Evolutionary conservation across 2,797 vertebrate genomes (phyloP).

Genomic region (Macrochelys suwanniensis): DNA sequence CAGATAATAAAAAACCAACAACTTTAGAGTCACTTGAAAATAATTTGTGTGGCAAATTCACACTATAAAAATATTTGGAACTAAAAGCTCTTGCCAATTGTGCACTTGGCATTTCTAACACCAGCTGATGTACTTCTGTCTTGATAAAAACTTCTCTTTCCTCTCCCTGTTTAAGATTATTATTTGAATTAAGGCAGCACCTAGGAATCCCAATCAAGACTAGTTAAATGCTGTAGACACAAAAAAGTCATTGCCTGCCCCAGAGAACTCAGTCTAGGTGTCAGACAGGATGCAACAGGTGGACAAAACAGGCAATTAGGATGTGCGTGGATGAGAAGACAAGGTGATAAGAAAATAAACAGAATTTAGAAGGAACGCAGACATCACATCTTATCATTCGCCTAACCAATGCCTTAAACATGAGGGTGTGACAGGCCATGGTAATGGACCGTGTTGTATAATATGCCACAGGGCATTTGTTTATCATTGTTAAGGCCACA

Average conservation of each 20-base stretch:
- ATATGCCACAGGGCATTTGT: background rate
- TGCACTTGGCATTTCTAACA: background rate
- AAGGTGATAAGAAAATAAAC: background rate
- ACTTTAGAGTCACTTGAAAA: background rate
- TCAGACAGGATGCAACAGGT: background rate
- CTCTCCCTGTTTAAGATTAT: background rate
- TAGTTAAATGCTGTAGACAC: background rate
- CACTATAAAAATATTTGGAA: background rate
- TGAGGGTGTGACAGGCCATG: background rate
- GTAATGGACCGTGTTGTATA: accelerated
- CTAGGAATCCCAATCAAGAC: background rate
- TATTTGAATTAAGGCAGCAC: conserved; percentile 2
- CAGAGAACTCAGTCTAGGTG: background rate
- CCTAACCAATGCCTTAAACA: background rate
- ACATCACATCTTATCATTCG: background rate
- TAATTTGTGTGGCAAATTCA: background rate
- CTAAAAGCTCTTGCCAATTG: background rate
- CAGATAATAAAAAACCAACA: background rate
- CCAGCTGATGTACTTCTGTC: background rate
- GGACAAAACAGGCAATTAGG: background rate
- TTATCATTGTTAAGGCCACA: background rate
- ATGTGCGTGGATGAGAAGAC: background rate
- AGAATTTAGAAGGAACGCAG: background rate
- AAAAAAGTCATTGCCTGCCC: background rate
- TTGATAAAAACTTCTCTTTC: background rate